Evolutionary conservation across 2,888 invertebrate species (phyloP).

Genomic region (Lasius fuliginosus): DNA sequence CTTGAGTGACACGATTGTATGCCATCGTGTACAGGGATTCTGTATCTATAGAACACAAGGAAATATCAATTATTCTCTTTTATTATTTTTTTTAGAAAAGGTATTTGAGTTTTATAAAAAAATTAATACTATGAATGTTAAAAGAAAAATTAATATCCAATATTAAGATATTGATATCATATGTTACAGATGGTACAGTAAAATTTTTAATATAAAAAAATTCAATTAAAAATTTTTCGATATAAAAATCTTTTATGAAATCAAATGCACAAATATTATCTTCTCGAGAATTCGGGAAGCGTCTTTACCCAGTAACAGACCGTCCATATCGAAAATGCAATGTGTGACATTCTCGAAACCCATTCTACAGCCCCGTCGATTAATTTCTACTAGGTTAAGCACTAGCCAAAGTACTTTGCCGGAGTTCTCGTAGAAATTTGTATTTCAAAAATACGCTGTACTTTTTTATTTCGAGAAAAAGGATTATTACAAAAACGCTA

Average conservation of each 20-base stretch:
- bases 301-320: conserved; percentile 81
- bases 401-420: not conserved
- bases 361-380: not conserved
- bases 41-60: conserved; percentile 89
- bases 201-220: not conserved
- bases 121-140: not conserved
- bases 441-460: not conserved
- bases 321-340: conserved; percentile 84
- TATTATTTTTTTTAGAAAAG: not conserved
- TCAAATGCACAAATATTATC: not conserved
- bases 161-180: not conserved
- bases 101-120: not conserved
- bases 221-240: not conserved
- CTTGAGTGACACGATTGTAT: conserved; percentile 89
- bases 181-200: not conserved
- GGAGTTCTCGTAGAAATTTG: not conserved
- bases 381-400: conserved; percentile 22
- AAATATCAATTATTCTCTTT: not conserved
- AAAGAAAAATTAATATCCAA: not conserved
- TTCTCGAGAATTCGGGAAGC: not conserved
- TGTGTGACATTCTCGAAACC: conserved; percentile 81
- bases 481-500: not conserved
- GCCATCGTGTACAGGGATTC: conserved; percentile 92
- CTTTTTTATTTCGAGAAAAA: not conserved
- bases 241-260: conserved; percentile 15